A percentile compares a stretch with the other conserved stretches of the same genome.
phyloP scores from a whole-genome alignment of 2,888 invertebrate species.

The Drosophila conformis region DNA sequence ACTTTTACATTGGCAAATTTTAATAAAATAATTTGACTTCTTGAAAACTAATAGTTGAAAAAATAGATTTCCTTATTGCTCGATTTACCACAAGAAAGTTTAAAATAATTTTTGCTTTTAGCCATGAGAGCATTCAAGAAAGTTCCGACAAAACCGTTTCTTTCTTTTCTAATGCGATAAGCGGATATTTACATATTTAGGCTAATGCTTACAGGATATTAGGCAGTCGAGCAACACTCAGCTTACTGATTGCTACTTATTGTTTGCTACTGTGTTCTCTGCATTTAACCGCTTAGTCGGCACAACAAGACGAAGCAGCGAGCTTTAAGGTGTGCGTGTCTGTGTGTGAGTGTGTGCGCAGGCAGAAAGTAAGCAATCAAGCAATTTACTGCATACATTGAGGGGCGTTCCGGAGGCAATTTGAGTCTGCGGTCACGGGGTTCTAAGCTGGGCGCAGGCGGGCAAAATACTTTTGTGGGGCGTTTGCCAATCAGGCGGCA shows the following conservation, averaged over 20 bases:
- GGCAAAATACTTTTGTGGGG: background rate
- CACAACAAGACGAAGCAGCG: conserved; percentile 13
- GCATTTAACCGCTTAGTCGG: conserved; percentile 63
- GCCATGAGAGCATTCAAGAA: background rate
- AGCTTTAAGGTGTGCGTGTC: conserved; percentile 45
- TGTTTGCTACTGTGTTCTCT: conserved; percentile 51
- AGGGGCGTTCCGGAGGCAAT: conserved; percentile 55
- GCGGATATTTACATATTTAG: background rate
- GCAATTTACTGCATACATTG: conserved; percentile 72
- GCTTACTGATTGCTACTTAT: background rate
- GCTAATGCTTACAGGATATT: conserved; percentile 15
- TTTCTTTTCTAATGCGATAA: background rate
- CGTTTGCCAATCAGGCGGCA: conserved; percentile 48
- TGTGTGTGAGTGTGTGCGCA: conserved; percentile 12
- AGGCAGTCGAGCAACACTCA: background rate
- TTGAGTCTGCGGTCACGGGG: conserved; percentile 38
- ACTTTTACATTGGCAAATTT: background rate
- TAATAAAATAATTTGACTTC: background rate
- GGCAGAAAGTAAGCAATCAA: conserved; percentile 49
- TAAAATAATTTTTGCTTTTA: background rate
- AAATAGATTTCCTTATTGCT: background rate
- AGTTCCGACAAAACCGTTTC: background rate
- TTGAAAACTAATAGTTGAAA: background rate
- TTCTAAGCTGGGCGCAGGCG: conserved; percentile 14
- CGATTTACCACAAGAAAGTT: background rate